A percentile compares a stretch with the other conserved stretches of the same genome.
Evolutionary conservation across 2,113 vertebrate species (phyloP).

Genomic region (Bujurquina vittata): DNA sequence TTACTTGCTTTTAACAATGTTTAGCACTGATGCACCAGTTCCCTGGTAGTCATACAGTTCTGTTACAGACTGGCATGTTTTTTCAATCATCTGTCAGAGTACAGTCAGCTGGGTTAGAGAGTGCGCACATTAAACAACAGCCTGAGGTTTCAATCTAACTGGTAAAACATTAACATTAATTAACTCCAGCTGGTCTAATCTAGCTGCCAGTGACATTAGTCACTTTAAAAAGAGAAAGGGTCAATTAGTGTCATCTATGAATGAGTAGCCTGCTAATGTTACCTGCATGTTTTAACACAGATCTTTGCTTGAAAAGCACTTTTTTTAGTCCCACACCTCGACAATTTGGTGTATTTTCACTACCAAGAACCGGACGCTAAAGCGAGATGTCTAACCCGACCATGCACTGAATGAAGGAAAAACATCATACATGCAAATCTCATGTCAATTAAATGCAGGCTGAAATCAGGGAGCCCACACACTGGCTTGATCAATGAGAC

Average conservation of each 20-base stretch:
- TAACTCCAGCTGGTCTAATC: conserved; percentile 4
- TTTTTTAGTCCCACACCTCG: not conserved
- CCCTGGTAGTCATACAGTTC: not conserved
- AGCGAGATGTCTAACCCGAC: not conserved
- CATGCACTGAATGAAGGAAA: not conserved
- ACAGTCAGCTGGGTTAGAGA: not conserved
- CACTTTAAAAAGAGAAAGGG: not conserved
- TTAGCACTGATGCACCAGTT: not conserved
- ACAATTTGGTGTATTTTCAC: not conserved
- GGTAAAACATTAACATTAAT: not conserved
- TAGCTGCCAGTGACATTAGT: not conserved
- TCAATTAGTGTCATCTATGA: conserved; percentile 5
- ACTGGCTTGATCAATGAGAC: conserved; percentile 17
- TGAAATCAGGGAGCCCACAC: not conserved
- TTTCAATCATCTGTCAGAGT: not conserved
- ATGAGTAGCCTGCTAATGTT: not conserved
- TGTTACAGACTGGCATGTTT: not conserved
- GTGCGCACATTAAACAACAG: not conserved
- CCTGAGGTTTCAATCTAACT: not conserved
- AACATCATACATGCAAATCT: conserved; percentile 1
- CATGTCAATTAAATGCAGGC: conserved; percentile 9
- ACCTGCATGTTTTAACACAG: conserved; percentile 9
- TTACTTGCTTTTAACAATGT: not conserved
- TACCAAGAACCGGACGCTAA: not conserved
- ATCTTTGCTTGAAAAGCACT: not conserved